A percentile compares a stretch with the other conserved stretches of the same genome.
phyloP scores from a whole-genome alignment of 2,888 invertebrate species.

The Pyralis farinalis region DNA sequence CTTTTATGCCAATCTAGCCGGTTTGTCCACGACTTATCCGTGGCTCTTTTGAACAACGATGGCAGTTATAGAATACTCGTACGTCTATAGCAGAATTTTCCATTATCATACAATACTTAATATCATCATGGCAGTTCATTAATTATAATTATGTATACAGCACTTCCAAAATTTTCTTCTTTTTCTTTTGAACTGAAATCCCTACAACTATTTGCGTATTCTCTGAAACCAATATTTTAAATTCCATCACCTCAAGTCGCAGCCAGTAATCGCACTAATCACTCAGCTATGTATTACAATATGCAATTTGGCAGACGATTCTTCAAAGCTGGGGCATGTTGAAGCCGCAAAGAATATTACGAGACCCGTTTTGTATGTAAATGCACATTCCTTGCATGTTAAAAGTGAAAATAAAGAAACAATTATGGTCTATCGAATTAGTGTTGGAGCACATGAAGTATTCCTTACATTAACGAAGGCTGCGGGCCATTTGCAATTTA shows the following conservation, averaged over 20 bases:
- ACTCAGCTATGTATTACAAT: not conserved
- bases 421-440: constrained; percentile 8
- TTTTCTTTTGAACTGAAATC: too few relatives aligned
- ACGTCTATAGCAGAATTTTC: too few relatives aligned
- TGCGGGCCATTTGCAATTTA: constrained; percentile 4
- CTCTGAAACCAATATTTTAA: too few relatives aligned
- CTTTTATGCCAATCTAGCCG: too few relatives aligned
- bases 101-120: too few relatives aligned
- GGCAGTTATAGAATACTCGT: too few relatives aligned
- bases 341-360: not conserved
- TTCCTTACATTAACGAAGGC: not conserved
- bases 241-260: not conserved
- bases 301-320: constrained; percentile 1
- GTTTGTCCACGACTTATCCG: too few relatives aligned
- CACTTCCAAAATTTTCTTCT: too few relatives aligned
- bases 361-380: constrained; percentile 5
- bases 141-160: too few relatives aligned
- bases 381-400: constrained; percentile 4
- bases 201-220: too few relatives aligned
- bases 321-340: not conserved
- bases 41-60: too few relatives aligned
- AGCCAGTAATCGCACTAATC: not conserved
- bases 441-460: constrained; percentile 5
- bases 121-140: too few relatives aligned
- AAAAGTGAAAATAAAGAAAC: constrained; percentile 3